phyloP scores from a whole-genome alignment of 2,113 vertebrate species.

The Campylomormyrus tamandua region DNA sequence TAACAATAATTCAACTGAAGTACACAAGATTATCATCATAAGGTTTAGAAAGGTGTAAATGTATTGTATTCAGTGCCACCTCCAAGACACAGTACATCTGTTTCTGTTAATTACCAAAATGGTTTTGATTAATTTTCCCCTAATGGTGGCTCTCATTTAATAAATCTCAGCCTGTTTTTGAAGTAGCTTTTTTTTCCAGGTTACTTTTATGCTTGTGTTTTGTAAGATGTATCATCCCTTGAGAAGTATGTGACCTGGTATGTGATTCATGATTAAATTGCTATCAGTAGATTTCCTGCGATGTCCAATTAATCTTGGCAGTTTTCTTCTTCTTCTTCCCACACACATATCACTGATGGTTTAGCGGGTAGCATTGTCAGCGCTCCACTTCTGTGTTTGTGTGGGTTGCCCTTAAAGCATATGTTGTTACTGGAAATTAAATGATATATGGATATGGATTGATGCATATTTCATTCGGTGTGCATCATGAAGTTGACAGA shows the following conservation, averaged over 20 bases:
- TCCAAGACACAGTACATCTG: not conserved
- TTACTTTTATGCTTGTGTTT: not conserved
- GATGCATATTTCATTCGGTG: not conserved
- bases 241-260: not conserved
- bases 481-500: not conserved
- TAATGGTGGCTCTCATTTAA: not conserved
- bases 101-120: not conserved
- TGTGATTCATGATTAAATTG: slow-evolving; percentile 2
- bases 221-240: not conserved
- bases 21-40: not conserved
- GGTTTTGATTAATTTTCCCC: not conserved
- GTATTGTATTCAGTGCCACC: not conserved
- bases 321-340: not conserved
- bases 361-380: slow-evolving; percentile 25
- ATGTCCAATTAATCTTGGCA: not conserved
- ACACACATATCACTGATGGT: not conserved
- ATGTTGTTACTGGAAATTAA: not conserved
- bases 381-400: not conserved
- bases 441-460: not conserved
- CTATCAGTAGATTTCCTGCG: not conserved
- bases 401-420: slow-evolving; percentile 27
- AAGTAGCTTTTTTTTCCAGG: not conserved
- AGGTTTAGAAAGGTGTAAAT: not conserved
- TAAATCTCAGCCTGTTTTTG: not conserved
- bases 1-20: not conserved